Percentiles rank a stretch among this genome's conserved stretches.
These are phyloP conservation scores for Pundamilia nyererei DNA, from an alignment of 2,113 vertebrate species.

Conservation along the genomic window DNA sequence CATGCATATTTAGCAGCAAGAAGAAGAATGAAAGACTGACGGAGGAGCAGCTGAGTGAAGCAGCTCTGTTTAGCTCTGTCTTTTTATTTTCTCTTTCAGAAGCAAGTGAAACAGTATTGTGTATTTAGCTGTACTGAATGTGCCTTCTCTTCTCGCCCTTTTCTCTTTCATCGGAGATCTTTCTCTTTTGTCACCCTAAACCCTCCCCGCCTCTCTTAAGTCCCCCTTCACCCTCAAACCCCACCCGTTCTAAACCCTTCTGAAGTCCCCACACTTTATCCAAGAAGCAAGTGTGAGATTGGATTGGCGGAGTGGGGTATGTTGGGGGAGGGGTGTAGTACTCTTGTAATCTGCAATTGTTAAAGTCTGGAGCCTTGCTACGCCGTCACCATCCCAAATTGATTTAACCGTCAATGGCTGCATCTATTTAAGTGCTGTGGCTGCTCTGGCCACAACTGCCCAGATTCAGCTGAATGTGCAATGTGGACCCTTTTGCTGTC, in stretches of 20 bases:
- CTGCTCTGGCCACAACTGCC: slow-evolving; percentile 78
- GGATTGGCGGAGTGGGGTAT: not conserved
- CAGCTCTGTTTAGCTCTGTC: slow-evolving; percentile 20
- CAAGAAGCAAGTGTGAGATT: slow-evolving; percentile 51
- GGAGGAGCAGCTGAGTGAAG: slow-evolving; percentile 16
- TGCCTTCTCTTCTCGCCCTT: slow-evolving; percentile 47
- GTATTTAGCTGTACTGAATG: slow-evolving; percentile 66
- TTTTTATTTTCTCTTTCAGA: not conserved
- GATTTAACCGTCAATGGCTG: slow-evolving; percentile 93
- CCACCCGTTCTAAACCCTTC: slow-evolving; percentile 59
- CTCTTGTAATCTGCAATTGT: slow-evolving; percentile 84
- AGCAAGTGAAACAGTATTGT: slow-evolving; percentile 59
- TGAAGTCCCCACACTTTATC: slow-evolving; percentile 69
- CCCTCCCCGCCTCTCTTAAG: not conserved
- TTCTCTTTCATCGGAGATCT: slow-evolving; percentile 65
- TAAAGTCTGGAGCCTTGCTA: slow-evolving; percentile 82
- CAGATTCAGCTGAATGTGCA: slow-evolving; percentile 83
- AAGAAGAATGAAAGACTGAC: not conserved
- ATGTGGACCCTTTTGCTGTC: slow-evolving; percentile 71
- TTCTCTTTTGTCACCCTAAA: slow-evolving; percentile 65
- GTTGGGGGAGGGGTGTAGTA: slow-evolving; percentile 25
- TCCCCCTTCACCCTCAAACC: slow-evolving; percentile 42
- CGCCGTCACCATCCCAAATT: slow-evolving; percentile 92
- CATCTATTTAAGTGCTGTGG: slow-evolving; percentile 75
- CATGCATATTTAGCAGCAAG: not conserved